Evolutionary conservation across 1,140 invertebrate genomes (phyloP).

Genomic region (Atta cephalotes): DNA sequence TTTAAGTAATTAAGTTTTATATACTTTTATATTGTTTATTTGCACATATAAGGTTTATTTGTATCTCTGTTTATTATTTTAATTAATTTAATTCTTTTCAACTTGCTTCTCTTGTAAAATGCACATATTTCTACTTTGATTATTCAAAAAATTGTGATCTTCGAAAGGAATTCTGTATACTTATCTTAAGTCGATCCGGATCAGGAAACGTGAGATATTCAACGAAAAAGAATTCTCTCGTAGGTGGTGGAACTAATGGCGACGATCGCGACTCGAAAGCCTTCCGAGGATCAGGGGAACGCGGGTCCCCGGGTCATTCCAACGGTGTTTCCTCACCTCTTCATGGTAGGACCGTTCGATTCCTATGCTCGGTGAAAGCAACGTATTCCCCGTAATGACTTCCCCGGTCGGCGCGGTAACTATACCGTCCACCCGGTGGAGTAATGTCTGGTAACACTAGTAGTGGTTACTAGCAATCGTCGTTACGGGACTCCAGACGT

Average conservation of each 20-base stretch:
- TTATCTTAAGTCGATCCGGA: slow-evolving; percentile 9
- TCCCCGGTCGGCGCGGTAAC: slow-evolving; percentile 64
- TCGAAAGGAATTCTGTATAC: background rate
- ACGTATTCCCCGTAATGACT: slow-evolving; percentile 75
- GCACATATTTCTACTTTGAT: background rate
- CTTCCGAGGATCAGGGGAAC: slow-evolving; percentile 55
- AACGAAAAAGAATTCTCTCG: slow-evolving; percentile 23
- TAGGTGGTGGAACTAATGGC: slow-evolving; percentile 67
- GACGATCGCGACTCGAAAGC: slow-evolving; percentile 67
- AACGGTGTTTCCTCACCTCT: slow-evolving; percentile 79
- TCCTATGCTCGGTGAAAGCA: slow-evolving; percentile 77
- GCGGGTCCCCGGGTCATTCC: slow-evolving; percentile 76
- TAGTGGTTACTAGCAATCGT: slow-evolving; percentile 77
- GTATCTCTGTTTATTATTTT: no score
- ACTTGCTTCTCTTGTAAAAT: background rate
- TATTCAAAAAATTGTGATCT: background rate
- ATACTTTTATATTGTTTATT: slow-evolving; percentile 25
- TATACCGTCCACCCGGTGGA: slow-evolving; percentile 73
- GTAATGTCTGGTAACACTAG: slow-evolving; percentile 75
- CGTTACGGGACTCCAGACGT: slow-evolving; percentile 80
- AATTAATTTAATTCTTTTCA: background rate
- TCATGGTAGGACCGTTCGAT: slow-evolving; percentile 71
- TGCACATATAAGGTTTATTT: background rate
- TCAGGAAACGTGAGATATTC: slow-evolving; percentile 42
- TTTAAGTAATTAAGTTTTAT: background rate